Base-by-base conservation (phyloP, 2,888 invertebrate species). In the Eledone cirrhosa region DNA sequence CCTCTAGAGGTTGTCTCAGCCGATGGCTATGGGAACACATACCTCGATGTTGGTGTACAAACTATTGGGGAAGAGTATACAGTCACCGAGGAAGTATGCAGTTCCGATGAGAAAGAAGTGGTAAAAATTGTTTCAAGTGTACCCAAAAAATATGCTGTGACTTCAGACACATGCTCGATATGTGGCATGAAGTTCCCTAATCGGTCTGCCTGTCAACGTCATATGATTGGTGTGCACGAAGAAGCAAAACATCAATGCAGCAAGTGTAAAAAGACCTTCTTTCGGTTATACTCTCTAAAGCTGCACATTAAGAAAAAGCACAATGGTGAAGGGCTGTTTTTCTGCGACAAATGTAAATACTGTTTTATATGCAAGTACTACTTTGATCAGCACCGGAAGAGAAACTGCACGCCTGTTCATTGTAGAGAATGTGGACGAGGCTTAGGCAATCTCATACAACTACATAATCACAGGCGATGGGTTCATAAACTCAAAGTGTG, bases 341-440 rank as follows among this genome's bases (percentile, higher is more conserved):
- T 72, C 72, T 72, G 72, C 22, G 72, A 72, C n/a, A 72, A 72
- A 22, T 72, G 72, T 72, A 72, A 72, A 22, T 41, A 72, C 31
- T 72, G 72, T 41, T 72, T 27, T 41, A 41, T 41, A 1, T 72
- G 72, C 72, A 72, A 72, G 31, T 72, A 41, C 41, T 72, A 72
- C 41, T 72, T 41, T 33, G 72, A 72, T 41, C 72, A 72, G 72
- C 72, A 72, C 41, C 72, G 72, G 19, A 72, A 72, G 33, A 72
- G 72, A 33, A 72, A 72, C 19, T 72, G 72, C 29, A 72, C 72
- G 22, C 72, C 72, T 41, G 72, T 72, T 22, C 72, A 72, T 22
- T 72, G 72, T n/a, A n/a, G 72, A 41, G 72, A 72, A 41, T 72
- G 72, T 33, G 72, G 72, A 13, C 72, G 72, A n/a, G 72, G 72